These are phyloP conservation scores for Lochmaea crataegi DNA, from an alignment of 2,888 invertebrate species.

Conservation along the genomic window DNA sequence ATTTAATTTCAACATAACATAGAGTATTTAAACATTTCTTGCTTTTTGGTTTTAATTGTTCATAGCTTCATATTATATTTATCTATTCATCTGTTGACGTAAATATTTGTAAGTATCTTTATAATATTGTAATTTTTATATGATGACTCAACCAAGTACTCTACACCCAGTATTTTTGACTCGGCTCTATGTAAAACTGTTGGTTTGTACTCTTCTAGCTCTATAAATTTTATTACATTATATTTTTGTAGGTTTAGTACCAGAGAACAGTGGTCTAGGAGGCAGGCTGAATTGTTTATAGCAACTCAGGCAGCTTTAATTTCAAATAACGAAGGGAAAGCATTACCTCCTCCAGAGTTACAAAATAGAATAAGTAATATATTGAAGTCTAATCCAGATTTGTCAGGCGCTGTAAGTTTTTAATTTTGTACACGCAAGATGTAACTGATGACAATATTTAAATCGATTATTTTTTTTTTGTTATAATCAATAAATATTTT, in stretches of 20 bases:
- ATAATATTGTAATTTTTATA: too few species aligned
- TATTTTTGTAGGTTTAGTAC: constrained; percentile 63
- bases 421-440: background rate
- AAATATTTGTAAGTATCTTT: too few species aligned
- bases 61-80: too few species aligned
- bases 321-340: constrained; percentile 84
- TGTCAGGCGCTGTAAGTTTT: constrained; percentile 83
- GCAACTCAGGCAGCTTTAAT: constrained; percentile 87
- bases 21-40: too few species aligned
- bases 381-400: constrained; percentile 80
- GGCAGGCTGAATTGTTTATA: constrained; percentile 90
- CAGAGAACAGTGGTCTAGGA: constrained; percentile 82
- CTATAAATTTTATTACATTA: too few species aligned
- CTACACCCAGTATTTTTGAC: too few species aligned
- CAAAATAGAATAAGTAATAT: constrained; percentile 80
- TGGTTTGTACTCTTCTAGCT: too few species aligned
- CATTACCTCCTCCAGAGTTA: constrained; percentile 79
- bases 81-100: too few species aligned
- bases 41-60: too few species aligned
- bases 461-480: constrained; percentile 2
- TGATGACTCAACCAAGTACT: too few species aligned
- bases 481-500: constrained; percentile 54
- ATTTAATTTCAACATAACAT: too few species aligned
- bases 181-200: too few species aligned
- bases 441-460: background rate